These are phyloP conservation scores for Muscidifurax raptorellus DNA, from an alignment of 1,140 invertebrate genomes.

Conservation along the genomic window DNA sequence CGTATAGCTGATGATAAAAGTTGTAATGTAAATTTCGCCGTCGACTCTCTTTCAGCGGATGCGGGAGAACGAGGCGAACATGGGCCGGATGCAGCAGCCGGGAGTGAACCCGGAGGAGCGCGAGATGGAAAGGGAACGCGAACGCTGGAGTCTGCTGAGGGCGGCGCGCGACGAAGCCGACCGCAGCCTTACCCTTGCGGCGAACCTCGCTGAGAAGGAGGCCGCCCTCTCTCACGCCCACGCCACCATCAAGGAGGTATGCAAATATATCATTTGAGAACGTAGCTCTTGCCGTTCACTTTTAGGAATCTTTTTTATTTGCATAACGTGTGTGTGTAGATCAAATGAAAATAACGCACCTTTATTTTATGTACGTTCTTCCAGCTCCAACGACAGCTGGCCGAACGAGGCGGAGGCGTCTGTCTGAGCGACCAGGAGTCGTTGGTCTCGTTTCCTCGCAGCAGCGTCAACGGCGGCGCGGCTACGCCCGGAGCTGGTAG, in stretches of 20 bases:
- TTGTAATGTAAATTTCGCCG: constrained; percentile 30
- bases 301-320: too few species aligned
- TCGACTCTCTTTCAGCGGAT: constrained; percentile 76
- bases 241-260: constrained; percentile 87
- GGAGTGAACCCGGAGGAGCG: constrained; percentile 78
- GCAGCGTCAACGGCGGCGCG: constrained; percentile 77
- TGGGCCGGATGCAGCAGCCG: constrained; percentile 78
- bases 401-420: constrained; percentile 75
- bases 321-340: too few species aligned
- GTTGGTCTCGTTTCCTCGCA: constrained; percentile 71
- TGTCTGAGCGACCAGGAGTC: constrained; percentile 76
- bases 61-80: constrained; percentile 83
- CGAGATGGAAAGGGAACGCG: constrained; percentile 87
- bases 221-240: constrained; percentile 89
- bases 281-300: too few species aligned
- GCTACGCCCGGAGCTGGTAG: constrained; percentile 77
- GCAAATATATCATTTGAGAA: constrained; percentile 48
- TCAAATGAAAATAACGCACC: too few species aligned
- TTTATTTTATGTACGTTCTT: too few species aligned
- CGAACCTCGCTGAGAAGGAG: constrained; percentile 90
- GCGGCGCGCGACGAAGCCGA: constrained; percentile 93
- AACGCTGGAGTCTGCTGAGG: constrained; percentile 90
- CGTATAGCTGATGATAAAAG: too few species aligned
- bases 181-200: constrained; percentile 87
- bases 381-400: constrained; percentile 75